Evolutionary conservation across 1,140 invertebrate species (phyloP), one percentile per base, ranked within the genome.

Genomic region (Brachionus rubens): DNA sequence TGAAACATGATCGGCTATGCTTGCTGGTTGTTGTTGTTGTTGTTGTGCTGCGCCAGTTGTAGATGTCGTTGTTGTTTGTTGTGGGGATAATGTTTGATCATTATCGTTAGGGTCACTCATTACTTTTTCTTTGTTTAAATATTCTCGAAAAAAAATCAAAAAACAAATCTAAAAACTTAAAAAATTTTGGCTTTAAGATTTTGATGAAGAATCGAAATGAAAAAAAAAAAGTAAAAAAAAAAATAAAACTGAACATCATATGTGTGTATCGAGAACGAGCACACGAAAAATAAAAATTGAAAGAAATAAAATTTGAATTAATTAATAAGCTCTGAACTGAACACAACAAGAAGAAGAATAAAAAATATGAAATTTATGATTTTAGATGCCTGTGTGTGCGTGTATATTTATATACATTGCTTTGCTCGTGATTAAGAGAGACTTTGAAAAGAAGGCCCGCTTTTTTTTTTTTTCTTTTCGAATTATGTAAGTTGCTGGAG

Each of bases 241-340:
- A 36, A 3, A 36, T 5, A 36, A 36, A 36, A 36, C 33, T 26
- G 54, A 59, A 30, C 16, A 59, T 59, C 54, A 59, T 59, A 59
- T 59, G 54, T 26, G 12, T 59, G 9, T 5, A 36, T 36, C 3
- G 33, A 36, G 33, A 36, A 9, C 9, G 33, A 36, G 33, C 33
- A 36, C 9, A 36, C n/a, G n/a, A n/a, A n/a, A n/a, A 50, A 21
- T 50, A 21, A 12, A 54, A 54, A 54, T 14, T 28, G n/a, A 33
- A 30, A 59, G 12, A 59, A 59, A 59, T 59, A 59, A 59, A 59
- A 33, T 59, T 59, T 59, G 54, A 59, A 59, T 59, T 59, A 59
- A 59, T 59, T 59, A 59, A 24, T 59, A 59, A 59, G 28, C 26
- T 59, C 54, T 59, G 54, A 59, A 33, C 54, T 59, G 28, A 59